phyloP scores from a whole-genome alignment of 2,797 vertebrate species.

The Okamejei kenojei region DNA sequence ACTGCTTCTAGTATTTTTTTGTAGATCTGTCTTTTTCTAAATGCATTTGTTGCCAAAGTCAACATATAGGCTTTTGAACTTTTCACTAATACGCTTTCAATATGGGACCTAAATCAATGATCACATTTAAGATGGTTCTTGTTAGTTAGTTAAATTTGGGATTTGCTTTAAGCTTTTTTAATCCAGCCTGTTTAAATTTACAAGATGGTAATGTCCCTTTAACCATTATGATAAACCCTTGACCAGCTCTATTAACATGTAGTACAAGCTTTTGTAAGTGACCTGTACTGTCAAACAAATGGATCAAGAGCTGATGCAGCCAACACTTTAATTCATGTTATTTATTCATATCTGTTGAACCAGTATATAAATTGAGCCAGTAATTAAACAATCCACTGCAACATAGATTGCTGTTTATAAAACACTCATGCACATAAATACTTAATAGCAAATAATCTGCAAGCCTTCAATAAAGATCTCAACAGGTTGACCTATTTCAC shows the following conservation, averaged over 20 bases:
- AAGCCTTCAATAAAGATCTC: neutral
- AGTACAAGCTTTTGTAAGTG: constrained; percentile 13
- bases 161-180: constrained; percentile 7
- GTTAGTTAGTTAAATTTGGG: neutral
- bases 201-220: neutral
- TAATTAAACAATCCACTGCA: neutral
- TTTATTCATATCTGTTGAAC: constrained; percentile 18
- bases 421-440: too few relatives aligned
- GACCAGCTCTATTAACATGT: neutral
- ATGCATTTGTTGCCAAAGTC: neutral
- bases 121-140: neutral
- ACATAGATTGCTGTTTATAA: neutral
- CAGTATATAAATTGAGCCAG: neutral
- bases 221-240: neutral
- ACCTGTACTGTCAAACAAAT: neutral
- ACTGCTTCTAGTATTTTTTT: too few relatives aligned
- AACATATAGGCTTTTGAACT: neutral
- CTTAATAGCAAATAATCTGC: neutral
- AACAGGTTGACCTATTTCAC: neutral
- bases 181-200: neutral
- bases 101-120: neutral
- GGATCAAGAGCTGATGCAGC: neutral
- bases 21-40: neutral
- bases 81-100: neutral
- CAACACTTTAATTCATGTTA: constrained; percentile 10